Evolutionary conservation across 35 echinoderm and acorn worm genomes (phyloP).

Genomic region (Lytechinus pictus): DNA sequence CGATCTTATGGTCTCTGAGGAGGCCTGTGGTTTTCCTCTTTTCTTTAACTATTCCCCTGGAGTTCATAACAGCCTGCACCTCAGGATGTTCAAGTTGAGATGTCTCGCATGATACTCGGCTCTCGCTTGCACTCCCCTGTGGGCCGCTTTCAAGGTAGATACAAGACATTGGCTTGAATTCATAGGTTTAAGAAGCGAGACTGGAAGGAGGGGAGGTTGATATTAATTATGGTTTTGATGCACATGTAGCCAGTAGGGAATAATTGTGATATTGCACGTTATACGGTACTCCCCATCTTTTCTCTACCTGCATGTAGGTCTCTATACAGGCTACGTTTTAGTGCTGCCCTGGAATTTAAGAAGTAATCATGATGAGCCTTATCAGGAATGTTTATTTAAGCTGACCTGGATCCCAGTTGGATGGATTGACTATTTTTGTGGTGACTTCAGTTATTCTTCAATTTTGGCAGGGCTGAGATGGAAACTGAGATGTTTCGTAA

Average conservation of each 20-base stretch:
- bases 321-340: neutral
- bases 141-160: neutral
- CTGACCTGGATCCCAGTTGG: neutral
- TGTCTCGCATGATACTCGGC: neutral
- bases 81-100: neutral
- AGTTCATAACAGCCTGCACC: neutral
- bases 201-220: neutral
- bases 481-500: too few species aligned
- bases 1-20: neutral
- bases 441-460: too few species aligned
- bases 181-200: neutral
- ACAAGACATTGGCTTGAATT: neutral
- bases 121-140: neutral
- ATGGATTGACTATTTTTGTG: too few species aligned
- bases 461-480: too few species aligned
- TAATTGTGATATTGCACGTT: neutral
- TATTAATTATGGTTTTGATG: neutral
- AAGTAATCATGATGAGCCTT: too few species aligned
- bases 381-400: neutral
- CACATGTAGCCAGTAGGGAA: neutral
- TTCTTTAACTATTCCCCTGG: neutral
- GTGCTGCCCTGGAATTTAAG: neutral
- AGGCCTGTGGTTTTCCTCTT: neutral
- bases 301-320: neutral
- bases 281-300: neutral